Percentiles rank a stretch among this genome's conserved stretches.
Conservation (phyloP, 2,797 vertebrate genomes). For the Silurus aristotelis region DNA sequence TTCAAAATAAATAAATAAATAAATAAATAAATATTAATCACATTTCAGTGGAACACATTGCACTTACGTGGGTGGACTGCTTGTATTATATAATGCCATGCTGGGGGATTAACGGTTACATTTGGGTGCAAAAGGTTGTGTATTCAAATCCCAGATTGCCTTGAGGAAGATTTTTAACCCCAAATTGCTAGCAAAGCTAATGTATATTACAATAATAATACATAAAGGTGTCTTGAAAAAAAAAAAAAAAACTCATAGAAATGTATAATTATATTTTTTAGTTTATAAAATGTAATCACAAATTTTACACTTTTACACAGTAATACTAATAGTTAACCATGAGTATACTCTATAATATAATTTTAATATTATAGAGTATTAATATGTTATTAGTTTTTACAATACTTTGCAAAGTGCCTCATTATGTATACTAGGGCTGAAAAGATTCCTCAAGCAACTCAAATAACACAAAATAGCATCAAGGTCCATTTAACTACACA, state of each 20-base stretch:
- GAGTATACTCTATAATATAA: not conserved
- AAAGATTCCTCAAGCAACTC: no score
- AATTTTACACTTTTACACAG: not conserved
- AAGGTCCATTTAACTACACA: no score
- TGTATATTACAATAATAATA: no score
- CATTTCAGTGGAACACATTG: constrained; percentile 2
- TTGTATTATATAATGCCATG: constrained; percentile 22
- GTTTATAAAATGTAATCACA: no score
- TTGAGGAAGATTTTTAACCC: not conserved
- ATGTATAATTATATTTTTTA: no score
- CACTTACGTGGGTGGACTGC: constrained; percentile 22
- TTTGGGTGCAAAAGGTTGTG: not conserved
- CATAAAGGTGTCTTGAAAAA: no score
- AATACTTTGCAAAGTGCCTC: not conserved
- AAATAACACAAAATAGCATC: no score
- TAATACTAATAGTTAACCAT: not conserved
- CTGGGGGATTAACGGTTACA: not conserved
- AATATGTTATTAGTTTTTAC: not conserved
- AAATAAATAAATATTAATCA: not conserved
- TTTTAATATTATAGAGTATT: not conserved
- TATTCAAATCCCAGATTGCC: not conserved
- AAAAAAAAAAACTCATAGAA: no score
- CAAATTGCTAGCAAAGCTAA: not conserved
- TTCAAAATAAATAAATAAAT: not conserved
- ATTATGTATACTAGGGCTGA: not conserved